Percentiles rank a stretch among this genome's conserved stretches.
Conservation (phyloP, 1,140 invertebrate genomes). For the Nasonia vitripennis region DNA sequence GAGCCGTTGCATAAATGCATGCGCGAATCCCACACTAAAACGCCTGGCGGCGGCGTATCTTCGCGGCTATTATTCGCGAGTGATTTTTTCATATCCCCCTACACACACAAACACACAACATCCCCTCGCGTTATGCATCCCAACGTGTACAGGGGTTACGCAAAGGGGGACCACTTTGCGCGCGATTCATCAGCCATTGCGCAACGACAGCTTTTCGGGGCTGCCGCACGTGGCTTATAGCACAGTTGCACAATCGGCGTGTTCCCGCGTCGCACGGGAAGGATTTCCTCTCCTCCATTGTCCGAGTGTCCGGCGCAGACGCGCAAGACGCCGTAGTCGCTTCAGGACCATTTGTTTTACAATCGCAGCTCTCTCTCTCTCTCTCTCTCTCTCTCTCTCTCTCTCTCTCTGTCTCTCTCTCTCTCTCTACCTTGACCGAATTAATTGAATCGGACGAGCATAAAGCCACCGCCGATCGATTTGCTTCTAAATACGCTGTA, state of each 20-base stretch:
- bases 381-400: neutral
- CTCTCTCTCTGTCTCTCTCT: neutral
- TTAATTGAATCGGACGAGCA: neutral
- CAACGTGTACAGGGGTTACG: neutral
- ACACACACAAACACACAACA: neutral
- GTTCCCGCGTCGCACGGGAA: neutral
- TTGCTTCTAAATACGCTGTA: neutral
- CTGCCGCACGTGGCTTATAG: too few species aligned
- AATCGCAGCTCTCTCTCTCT: neutral
- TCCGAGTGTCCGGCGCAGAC: neutral
- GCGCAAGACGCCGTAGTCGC: neutral
- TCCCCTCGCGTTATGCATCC: neutral
- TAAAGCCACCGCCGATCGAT: neutral
- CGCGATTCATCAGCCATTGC: neutral
- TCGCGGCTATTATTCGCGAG: neutral
- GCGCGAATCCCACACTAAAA: neutral
- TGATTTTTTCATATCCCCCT: neutral
- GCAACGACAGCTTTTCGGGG: neutral
- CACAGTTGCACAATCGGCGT: neutral
- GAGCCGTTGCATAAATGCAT: conserved; percentile 8
- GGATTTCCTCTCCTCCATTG: neutral
- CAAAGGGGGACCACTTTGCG: neutral
- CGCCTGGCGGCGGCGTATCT: neutral
- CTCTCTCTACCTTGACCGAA: neutral
- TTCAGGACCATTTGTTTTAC: neutral